Evolutionary conservation across 2,888 invertebrate genomes (phyloP), one percentile per base, ranked within the genome.

Genomic region (Melangyna quadrimaculata): DNA sequence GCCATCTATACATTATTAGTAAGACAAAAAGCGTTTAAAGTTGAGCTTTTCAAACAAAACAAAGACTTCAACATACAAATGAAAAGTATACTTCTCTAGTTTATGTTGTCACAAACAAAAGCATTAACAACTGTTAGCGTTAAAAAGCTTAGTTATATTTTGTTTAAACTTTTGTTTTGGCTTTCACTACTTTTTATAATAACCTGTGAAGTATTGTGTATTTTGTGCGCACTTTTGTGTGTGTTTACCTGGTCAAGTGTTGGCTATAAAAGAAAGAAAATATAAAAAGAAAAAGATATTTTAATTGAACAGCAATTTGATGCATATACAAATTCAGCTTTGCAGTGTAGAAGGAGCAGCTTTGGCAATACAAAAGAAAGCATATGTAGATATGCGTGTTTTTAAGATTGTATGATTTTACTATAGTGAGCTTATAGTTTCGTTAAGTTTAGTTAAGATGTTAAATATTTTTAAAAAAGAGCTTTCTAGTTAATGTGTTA

Each of bases 191-290:
- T 22, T 14, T 40, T n/a, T 43, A 24, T 24, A 40, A 53, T 9
- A 78, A 83, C 82, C 78, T 82, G 65, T 40, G 63, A 17, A 22
- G n/a, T 19, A 53, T 55, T 55, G 32, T 43, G 9, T 53, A 35
- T n/a, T n/a, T n/a, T 72, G 37, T 14, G 37, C n/a, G 37, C n/a
- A 55, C n/a, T 29, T n/a, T 29, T 63, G 24, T 22, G n/a, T 63
- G 43, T 45, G 70, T 57, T 83, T 71, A 84, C 83, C 83, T 84
- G 79, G 79, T 79, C 79, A 71, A 84, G 70, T 48, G 79, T 71
- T 35, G 83, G 83, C 79, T 84, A 78, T 37, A 70, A 67, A 79
- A 43, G 43, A 69, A 35, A 73, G 53, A 82, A 48, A 43, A 63
- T 55, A 67, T 48, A 55, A 67, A 19, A 29, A 43, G 69, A 29